Conservation (phyloP, 2,113 vertebrate species). For the Anolis carolinensis region DNA sequence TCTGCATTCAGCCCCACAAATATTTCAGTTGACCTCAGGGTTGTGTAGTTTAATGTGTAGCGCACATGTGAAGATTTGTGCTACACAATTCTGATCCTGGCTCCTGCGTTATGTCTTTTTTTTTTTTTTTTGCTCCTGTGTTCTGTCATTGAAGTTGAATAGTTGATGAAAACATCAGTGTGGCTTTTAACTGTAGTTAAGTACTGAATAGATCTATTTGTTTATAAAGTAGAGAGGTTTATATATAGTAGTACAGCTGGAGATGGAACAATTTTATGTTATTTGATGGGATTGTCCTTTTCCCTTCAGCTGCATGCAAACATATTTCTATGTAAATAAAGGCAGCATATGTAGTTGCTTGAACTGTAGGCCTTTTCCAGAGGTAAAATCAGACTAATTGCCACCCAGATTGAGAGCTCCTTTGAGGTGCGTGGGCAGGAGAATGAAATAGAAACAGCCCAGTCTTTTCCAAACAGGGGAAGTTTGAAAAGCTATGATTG, state of each 20-base stretch:
- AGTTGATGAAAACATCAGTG: not conserved
- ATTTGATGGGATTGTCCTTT: not conserved
- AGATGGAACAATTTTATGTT: not conserved
- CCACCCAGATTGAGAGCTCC: conserved; percentile 4
- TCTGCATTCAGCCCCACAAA: no score
- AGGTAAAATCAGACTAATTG: conserved; percentile 7
- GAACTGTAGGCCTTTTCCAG: conserved; percentile 8
- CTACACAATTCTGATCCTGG: no score
- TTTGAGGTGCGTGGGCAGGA: conserved; percentile 10
- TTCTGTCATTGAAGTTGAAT: not conserved
- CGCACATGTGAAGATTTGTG: no score
- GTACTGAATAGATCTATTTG: not conserved
- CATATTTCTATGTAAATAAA: not conserved
- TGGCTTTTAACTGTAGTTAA: not conserved
- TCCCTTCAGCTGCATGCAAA: not conserved
- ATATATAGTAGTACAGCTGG: not conserved
- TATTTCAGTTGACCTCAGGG: no score
- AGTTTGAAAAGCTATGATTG: conserved; percentile 6
- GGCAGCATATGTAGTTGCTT: not conserved
- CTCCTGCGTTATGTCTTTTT: no score
- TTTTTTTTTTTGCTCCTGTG: no score
- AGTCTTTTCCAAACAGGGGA: conserved; percentile 16
- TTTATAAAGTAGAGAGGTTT: not conserved
- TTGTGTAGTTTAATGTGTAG: no score
- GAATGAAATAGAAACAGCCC: conserved; percentile 5